Conservation (phyloP, 2,888 invertebrate species). For the Alviniconcha strummeri region DNA sequence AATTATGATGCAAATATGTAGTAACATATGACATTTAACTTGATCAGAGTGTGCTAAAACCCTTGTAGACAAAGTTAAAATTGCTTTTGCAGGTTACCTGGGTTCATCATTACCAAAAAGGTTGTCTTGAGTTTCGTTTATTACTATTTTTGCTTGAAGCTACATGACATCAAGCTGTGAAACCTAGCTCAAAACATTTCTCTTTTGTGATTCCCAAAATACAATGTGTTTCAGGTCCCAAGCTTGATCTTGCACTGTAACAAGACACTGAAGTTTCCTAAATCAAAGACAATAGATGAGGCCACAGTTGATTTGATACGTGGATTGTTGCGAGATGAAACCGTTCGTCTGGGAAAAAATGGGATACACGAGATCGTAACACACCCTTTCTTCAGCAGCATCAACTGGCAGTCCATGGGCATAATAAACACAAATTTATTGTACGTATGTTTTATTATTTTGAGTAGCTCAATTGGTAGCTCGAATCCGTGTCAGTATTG, state of each 20-base stretch:
- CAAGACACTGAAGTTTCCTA: slow-evolving; percentile 19
- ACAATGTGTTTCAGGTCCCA: slow-evolving; percentile 8
- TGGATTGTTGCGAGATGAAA: slow-evolving; percentile 5
- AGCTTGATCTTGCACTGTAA: slow-evolving; percentile 28
- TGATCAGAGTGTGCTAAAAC: too few species aligned
- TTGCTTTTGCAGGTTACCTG: not conserved
- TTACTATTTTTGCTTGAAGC: not conserved
- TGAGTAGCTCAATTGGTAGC: not conserved
- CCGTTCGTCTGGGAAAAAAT: slow-evolving; percentile 2
- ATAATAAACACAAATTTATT: not conserved
- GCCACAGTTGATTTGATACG: not conserved
- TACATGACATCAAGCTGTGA: too few species aligned
- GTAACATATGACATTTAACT: too few species aligned
- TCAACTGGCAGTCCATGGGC: slow-evolving; percentile 7
- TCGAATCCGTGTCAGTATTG: not conserved
- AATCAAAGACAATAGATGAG: not conserved
- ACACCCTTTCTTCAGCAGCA: slow-evolving; percentile 1
- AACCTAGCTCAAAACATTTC: too few species aligned
- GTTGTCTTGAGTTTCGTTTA: not conserved
- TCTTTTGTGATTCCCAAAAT: too few species aligned
- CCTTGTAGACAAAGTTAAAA: too few species aligned
- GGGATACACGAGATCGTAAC: slow-evolving; percentile 17
- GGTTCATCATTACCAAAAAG: not conserved
- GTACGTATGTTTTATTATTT: not conserved
- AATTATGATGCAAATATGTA: too few species aligned